A percentile compares a stretch with the other conserved stretches of the same genome.
These are phyloP conservation scores for Acleris emargana DNA, from an alignment of 2,888 invertebrate species.

Conservation along the genomic window DNA sequence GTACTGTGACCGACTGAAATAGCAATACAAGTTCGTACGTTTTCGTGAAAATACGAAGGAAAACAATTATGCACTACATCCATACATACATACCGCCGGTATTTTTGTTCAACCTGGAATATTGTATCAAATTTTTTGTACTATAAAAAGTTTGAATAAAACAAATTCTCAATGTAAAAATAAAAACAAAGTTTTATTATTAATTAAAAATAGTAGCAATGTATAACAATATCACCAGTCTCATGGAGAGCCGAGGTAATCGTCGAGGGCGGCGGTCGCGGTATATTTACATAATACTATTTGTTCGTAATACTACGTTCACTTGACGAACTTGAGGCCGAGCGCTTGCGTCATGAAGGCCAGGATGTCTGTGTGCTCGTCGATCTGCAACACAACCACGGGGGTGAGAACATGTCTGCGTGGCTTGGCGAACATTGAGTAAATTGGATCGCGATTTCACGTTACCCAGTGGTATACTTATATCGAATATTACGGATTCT, in stretches of 20 bases:
- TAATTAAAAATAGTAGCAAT: conserved; percentile 74
- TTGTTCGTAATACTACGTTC: conserved; percentile 76
- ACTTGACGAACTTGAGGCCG: conserved; percentile 84
- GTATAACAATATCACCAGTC: conserved; percentile 81
- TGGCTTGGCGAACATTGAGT: too few relatives aligned
- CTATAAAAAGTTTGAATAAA: conserved; percentile 35
- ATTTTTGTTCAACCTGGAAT: too few relatives aligned
- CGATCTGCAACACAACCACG: conserved; percentile 87
- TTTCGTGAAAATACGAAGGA: too few relatives aligned
- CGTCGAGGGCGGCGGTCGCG: conserved; percentile 63
- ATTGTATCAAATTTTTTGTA: too few relatives aligned
- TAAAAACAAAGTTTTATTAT: conserved; percentile 80
- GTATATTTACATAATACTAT: conserved; percentile 42
- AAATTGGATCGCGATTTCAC: too few relatives aligned
- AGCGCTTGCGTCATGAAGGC: conserved; percentile 91
- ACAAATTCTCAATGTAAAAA: conserved; percentile 51
- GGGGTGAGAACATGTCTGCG: too few relatives aligned
- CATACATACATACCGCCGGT: too few relatives aligned
- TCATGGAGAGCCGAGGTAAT: conserved; percentile 71
- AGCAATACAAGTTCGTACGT: too few relatives aligned
- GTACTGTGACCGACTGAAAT: too few relatives aligned
- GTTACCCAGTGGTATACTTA: too few relatives aligned
- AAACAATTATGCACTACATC: too few relatives aligned
- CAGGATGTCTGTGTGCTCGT: conserved; percentile 95
- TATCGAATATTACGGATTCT: too few relatives aligned